These are phyloP conservation scores for Netelia inedita DNA, from an alignment of 2,888 invertebrate species.

Conservation along the genomic window DNA sequence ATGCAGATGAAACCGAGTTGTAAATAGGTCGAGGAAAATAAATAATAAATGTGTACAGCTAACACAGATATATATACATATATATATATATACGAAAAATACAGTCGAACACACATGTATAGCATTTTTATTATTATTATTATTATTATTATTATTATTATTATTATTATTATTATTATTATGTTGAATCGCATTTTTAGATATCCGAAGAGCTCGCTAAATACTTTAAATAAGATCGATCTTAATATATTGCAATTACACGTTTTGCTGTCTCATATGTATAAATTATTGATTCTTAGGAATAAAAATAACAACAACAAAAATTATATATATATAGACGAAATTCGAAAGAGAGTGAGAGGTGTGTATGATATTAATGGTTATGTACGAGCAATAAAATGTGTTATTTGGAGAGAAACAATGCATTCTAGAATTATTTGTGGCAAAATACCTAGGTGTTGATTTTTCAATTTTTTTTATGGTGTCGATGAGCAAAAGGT, in stretches of 20 bases:
- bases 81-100: not conserved
- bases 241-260: slow-evolving; percentile 66
- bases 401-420: slow-evolving; percentile 64
- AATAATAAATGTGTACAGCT: slow-evolving; percentile 33
- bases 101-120: slow-evolving; percentile 24
- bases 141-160: slow-evolving; percentile 2
- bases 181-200: slow-evolving; percentile 45
- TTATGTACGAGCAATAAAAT: slow-evolving; percentile 74
- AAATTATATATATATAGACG: slow-evolving; percentile 25
- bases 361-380: slow-evolving; percentile 65
- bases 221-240: slow-evolving; percentile 47
- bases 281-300: slow-evolving; percentile 30
- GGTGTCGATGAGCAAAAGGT: no score
- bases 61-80: slow-evolving; percentile 11
- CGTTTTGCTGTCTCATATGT: slow-evolving; percentile 44
- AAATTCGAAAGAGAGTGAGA: slow-evolving; percentile 22
- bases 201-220: slow-evolving; percentile 23
- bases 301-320: slow-evolving; percentile 12
- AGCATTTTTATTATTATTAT: slow-evolving; percentile 11
- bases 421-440: slow-evolving; percentile 10
- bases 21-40: slow-evolving; percentile 50
- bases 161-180: slow-evolving; percentile 33
- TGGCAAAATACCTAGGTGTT: no score
- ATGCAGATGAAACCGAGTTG: slow-evolving; percentile 21
- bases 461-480: no score